These are phyloP conservation scores for Notospermus geniculatus DNA, from an alignment of 1,140 invertebrate species.

Conservation along the genomic window DNA sequence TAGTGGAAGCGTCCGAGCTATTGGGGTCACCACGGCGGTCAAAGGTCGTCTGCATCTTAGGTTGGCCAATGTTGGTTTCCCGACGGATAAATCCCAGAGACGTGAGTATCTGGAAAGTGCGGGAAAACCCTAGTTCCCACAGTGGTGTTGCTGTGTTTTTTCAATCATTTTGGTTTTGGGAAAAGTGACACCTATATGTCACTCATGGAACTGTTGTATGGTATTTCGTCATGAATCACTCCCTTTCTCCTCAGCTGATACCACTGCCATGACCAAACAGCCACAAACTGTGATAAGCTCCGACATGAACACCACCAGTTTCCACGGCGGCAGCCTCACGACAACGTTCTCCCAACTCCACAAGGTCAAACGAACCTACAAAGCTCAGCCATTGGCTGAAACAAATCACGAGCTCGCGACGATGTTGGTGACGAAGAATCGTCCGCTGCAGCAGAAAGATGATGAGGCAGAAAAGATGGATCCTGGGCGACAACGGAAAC, in stretches of 20 bases:
- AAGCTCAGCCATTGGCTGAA: slow-evolving; percentile 47
- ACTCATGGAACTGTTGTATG: no score
- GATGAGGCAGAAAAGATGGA: slow-evolving; percentile 18
- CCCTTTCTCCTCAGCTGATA: background rate
- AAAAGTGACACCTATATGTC: no score
- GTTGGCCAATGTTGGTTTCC: slow-evolving; percentile 54
- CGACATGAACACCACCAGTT: background rate
- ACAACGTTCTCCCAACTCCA: background rate
- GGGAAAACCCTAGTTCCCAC: no score
- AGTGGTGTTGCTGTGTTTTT: no score
- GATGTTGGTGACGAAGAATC: slow-evolving; percentile 34
- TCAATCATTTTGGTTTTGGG: no score
- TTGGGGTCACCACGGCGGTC: slow-evolving; percentile 31
- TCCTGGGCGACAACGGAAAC: slow-evolving; percentile 42
- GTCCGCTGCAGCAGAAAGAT: slow-evolving; percentile 11
- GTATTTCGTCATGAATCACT: no score
- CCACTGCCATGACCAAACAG: background rate
- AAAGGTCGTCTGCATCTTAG: slow-evolving; percentile 53
- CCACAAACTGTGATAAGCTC: background rate
- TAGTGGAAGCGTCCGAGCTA: slow-evolving; percentile 35
- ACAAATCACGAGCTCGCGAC: slow-evolving; percentile 44
- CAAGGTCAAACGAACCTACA: background rate
- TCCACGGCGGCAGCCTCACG: slow-evolving; percentile 4
- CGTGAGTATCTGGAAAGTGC: background rate
- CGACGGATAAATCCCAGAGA: slow-evolving; percentile 28